Percentiles rank a stretch among this genome's conserved stretches.
Evolutionary conservation across 2,113 vertebrate species (phyloP).

Genomic region (Mustela nigripes): DNA sequence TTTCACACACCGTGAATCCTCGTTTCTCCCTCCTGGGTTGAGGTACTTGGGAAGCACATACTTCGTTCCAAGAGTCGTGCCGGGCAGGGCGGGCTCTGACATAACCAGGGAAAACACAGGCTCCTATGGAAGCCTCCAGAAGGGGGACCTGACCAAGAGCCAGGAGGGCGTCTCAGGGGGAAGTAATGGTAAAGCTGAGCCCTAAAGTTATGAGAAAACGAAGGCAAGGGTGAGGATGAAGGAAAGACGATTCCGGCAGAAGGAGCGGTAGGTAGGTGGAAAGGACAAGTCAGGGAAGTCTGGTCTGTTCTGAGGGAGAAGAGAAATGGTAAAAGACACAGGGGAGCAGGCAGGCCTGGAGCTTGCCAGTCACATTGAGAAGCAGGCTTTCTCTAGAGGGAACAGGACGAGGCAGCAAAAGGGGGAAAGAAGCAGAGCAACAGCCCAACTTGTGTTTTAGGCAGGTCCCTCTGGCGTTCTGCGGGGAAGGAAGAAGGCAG

Average conservation of each 20-base stretch:
- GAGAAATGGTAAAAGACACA: not conserved
- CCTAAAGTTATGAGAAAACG: not conserved
- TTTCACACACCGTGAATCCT: not conserved
- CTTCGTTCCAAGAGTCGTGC: not conserved
- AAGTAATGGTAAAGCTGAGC: not conserved
- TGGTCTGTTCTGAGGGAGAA: not conserved
- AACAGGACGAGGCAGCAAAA: not conserved
- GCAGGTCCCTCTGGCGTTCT: not conserved
- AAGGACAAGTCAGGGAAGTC: not conserved
- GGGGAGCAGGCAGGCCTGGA: not conserved
- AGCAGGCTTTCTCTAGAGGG: not conserved
- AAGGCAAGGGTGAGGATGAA: not conserved
- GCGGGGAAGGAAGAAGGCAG: not conserved
- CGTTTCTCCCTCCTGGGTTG: not conserved
- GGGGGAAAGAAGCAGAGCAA: not conserved
- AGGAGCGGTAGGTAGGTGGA: not conserved
- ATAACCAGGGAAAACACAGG: not conserved
- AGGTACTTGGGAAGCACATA: not conserved
- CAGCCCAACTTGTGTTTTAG: not conserved
- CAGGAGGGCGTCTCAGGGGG: not conserved
- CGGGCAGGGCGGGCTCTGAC: not conserved
- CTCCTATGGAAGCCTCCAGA: not conserved
- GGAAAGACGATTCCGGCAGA: not conserved
- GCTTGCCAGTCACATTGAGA: not conserved
- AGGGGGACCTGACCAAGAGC: not conserved